phyloP scores from a whole-genome alignment of 1,140 invertebrate species.

The Thalassaphorura encarpata region DNA sequence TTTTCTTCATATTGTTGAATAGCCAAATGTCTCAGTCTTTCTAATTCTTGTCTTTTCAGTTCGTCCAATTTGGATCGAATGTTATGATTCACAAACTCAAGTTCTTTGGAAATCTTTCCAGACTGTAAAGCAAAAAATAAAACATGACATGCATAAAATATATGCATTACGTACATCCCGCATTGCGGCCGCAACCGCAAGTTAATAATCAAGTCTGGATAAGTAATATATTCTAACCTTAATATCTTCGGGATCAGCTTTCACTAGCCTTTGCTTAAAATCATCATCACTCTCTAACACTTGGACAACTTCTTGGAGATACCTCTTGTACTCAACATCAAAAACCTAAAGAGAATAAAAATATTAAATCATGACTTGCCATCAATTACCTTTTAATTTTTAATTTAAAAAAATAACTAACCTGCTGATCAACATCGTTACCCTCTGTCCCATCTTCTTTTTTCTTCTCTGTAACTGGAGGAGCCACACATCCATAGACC shows the following conservation, averaged over 20 bases:
- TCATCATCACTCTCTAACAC: constrained; percentile 70
- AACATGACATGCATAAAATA: background rate
- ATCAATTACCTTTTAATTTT: background rate
- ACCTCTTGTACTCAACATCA: constrained; percentile 68
- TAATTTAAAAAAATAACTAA: constrained; percentile 6
- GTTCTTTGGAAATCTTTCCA: constrained; percentile 80
- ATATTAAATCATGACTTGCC: constrained; percentile 7
- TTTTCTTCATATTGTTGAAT: constrained; percentile 55
- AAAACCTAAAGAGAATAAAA: constrained; percentile 31
- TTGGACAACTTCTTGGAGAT: constrained; percentile 74
- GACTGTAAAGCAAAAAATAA: constrained; percentile 45
- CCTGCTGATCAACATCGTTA: constrained; percentile 30
- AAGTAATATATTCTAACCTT: constrained; percentile 45
- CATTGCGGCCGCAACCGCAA: no score
- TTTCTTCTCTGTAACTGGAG: constrained; percentile 29
- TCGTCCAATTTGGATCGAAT: constrained; percentile 83
- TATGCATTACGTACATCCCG: constrained; percentile 7
- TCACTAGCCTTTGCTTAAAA: constrained; percentile 69
- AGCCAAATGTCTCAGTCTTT: constrained; percentile 52
- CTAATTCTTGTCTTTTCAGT: constrained; percentile 80
- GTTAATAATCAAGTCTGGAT: no score
- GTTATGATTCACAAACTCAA: constrained; percentile 80
- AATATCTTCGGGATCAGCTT: constrained; percentile 67
- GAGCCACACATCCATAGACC: constrained; percentile 24
- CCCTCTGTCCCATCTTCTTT: constrained; percentile 31